Evolutionary conservation across 2,888 invertebrate species (phyloP).

Genomic region (Drosophila quinaria): DNA sequence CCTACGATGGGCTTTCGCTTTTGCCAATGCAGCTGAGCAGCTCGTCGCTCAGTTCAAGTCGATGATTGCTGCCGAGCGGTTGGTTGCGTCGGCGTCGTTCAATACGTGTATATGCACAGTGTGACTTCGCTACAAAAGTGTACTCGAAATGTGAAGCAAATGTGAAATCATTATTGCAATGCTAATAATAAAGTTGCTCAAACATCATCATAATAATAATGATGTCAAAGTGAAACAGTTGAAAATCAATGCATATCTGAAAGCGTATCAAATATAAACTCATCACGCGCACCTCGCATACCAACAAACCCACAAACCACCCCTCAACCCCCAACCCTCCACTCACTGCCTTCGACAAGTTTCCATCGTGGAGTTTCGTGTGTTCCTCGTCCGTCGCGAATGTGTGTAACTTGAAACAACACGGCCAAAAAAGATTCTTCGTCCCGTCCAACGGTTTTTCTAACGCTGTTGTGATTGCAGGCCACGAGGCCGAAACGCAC

Average conservation of each 20-base stretch:
- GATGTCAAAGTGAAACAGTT: conserved; percentile 44
- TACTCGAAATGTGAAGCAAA: conserved; percentile 26
- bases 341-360: background rate
- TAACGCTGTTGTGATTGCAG: conserved; percentile 61
- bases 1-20: conserved; percentile 45
- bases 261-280: conserved; percentile 25
- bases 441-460: conserved; percentile 32
- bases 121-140: conserved; percentile 46
- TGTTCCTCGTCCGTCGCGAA: conserved; percentile 11
- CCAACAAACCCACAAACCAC: conserved; percentile 8
- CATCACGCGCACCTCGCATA: conserved; percentile 58
- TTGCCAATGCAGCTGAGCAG: conserved; percentile 39
- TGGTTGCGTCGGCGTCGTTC: conserved; percentile 62
- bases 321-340: conserved; percentile 6
- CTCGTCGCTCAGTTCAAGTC: conserved; percentile 83
- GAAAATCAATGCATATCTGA: conserved; percentile 43
- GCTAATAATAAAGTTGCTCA: conserved; percentile 33
- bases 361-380: conserved; percentile 21
- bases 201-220: conserved; percentile 18
- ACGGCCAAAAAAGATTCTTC: conserved; percentile 9
- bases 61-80: conserved; percentile 84
- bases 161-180: conserved; percentile 41
- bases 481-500: conserved; percentile 53
- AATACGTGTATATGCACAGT: conserved; percentile 17
- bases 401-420: conserved; percentile 17